Percentiles rank a stretch among this genome's conserved stretches.
Evolutionary conservation across 2,888 invertebrate species (phyloP).

Genomic region (Lasioglossum calceatum): DNA sequence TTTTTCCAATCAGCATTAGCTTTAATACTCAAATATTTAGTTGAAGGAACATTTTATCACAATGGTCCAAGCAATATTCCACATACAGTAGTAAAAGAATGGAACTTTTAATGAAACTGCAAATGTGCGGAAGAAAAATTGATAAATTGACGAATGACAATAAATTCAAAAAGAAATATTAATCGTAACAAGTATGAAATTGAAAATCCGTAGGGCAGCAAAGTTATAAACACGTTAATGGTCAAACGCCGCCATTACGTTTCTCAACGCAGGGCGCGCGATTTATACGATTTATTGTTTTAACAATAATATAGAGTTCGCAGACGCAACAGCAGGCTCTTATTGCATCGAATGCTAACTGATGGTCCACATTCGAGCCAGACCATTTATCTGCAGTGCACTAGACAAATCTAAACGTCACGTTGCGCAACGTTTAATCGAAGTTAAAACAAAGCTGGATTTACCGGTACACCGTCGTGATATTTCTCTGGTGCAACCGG

Average conservation of each 20-base stretch:
- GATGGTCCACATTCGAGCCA: neutral
- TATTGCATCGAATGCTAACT: neutral
- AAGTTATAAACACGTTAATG: neutral
- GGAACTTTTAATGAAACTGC: too few species aligned
- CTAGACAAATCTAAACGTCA: constrained; percentile 8
- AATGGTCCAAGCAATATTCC: neutral
- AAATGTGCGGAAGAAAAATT: neutral
- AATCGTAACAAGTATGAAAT: neutral
- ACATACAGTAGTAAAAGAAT: neutral
- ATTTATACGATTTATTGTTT: neutral
- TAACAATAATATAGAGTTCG: neutral
- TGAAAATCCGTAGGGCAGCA: neutral
- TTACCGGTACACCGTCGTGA: constrained; percentile 30
- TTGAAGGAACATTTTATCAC: neutral
- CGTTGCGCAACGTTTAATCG: constrained; percentile 44
- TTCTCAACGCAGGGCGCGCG: neutral
- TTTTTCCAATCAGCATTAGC: neutral
- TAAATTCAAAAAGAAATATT: neutral
- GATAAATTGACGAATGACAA: neutral
- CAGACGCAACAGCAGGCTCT: neutral
- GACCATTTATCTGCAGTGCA: neutral
- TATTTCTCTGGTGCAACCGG: constrained; percentile 18
- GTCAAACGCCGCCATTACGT: neutral
- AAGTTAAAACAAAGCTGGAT: constrained; percentile 48
- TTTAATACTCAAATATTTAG: neutral